Conservation (phyloP, 2,797 vertebrate species). For the Cetoscarus ocellatus region DNA sequence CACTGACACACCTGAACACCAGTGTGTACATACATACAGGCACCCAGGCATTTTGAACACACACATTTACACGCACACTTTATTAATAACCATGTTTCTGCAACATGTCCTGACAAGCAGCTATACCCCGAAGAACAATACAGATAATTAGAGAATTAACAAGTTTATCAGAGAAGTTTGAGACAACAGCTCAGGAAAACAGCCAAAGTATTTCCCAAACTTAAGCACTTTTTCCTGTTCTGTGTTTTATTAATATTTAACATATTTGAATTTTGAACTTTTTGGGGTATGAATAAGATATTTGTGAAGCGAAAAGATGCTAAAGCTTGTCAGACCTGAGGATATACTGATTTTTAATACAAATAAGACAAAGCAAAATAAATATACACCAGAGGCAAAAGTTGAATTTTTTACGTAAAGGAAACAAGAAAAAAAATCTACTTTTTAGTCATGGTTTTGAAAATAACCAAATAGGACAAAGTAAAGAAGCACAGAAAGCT, state of each 20-base stretch:
- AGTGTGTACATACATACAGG: conserved; percentile 6
- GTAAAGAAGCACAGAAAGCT: too few relatives aligned
- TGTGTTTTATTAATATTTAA: neutral
- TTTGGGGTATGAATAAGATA: neutral
- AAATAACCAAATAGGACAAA: too few relatives aligned
- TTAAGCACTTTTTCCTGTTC: neutral
- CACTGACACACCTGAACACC: conserved; percentile 40
- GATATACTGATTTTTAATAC: neutral
- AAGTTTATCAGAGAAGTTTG: neutral
- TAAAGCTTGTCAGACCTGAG: neutral
- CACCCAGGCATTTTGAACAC: conserved; percentile 7
- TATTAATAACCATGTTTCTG: conserved; percentile 42
- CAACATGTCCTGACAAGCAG: conserved; percentile 31
- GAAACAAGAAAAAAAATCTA: too few relatives aligned
- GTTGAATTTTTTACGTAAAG: too few relatives aligned
- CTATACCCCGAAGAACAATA: neutral
- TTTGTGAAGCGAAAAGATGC: neutral
- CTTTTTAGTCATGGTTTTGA: too few relatives aligned
- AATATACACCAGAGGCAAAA: too few relatives aligned
- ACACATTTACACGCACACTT: conserved; percentile 5
- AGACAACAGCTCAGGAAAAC: neutral
- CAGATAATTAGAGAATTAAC: conserved; percentile 1
- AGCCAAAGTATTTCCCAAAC: neutral
- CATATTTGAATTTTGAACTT: neutral
- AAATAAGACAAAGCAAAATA: too few relatives aligned